Conservation (phyloP, 1,140 invertebrate species). For the Himalopsyche phryganea region DNA sequence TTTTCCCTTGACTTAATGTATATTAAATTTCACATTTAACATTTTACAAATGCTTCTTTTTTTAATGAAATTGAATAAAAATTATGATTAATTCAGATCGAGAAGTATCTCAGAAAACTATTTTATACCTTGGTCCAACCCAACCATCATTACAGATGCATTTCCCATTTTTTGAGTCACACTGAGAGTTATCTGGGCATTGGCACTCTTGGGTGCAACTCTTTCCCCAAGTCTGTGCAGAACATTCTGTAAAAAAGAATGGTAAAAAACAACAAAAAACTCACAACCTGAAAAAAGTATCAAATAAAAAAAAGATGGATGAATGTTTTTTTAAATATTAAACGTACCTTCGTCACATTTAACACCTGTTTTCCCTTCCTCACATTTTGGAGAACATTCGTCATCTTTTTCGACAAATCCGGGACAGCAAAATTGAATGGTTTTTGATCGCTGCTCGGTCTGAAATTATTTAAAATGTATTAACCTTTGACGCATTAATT, state of each 20-base stretch:
- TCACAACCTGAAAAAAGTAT: too few species aligned
- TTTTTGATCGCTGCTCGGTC: constrained; percentile 49
- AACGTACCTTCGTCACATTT: constrained; percentile 46
- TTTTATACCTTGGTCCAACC: constrained; percentile 27
- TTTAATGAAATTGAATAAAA: too few species aligned
- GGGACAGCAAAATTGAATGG: constrained; percentile 51
- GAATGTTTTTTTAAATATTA: too few species aligned
- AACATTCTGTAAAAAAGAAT: constrained; percentile 48
- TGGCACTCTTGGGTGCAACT: constrained; percentile 37
- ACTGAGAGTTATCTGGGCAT: constrained; percentile 30
- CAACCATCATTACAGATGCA: constrained; percentile 30
- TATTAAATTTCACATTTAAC: too few species aligned
- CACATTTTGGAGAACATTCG: constrained; percentile 49
- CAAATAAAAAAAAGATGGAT: too few species aligned
- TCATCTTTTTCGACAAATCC: constrained; percentile 51
- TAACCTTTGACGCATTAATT: neutral
- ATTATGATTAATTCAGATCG: too few species aligned
- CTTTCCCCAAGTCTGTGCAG: constrained; percentile 47
- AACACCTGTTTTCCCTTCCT: constrained; percentile 46
- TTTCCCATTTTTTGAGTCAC: constrained; percentile 31
- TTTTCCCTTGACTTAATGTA: too few species aligned
- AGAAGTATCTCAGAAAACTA: too few species aligned
- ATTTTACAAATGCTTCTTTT: too few species aligned
- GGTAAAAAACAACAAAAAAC: too few species aligned
- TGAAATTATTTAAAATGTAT: constrained; percentile 33